Percentiles rank a stretch among this genome's conserved stretches.
phyloP scores from a whole-genome alignment of 2,113 vertebrate genomes.

The Casuarius casuarius region DNA sequence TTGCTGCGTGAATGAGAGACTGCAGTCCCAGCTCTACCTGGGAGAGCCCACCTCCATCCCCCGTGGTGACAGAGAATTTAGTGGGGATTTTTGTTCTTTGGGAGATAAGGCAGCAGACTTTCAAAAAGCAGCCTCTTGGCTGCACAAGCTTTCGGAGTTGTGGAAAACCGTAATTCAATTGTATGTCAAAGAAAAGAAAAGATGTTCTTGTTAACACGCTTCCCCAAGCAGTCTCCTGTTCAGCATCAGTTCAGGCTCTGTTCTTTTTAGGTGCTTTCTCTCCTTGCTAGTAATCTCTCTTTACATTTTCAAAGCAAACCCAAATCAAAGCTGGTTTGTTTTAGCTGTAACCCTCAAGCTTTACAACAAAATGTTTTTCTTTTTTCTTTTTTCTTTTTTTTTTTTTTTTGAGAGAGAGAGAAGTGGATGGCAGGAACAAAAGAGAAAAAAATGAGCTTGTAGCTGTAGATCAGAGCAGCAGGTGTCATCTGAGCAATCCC shows the following conservation, averaged over 20 bases:
- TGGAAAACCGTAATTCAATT: neutral
- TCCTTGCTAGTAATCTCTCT: neutral
- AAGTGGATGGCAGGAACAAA: neutral
- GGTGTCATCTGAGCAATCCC: neutral
- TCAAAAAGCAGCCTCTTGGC: neutral
- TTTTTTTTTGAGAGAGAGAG: neutral
- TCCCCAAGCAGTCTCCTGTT: neutral
- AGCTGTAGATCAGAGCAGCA: neutral
- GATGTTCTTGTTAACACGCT: neutral
- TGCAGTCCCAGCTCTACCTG: neutral
- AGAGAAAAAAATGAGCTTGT: neutral
- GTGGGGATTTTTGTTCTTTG: neutral
- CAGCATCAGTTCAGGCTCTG: neutral
- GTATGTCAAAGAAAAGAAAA: neutral
- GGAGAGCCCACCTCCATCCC: neutral
- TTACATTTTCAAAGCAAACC: neutral
- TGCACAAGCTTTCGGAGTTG: neutral
- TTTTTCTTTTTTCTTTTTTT: neutral
- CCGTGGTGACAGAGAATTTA: neutral
- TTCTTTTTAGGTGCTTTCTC: neutral
- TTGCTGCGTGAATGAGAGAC: accelerated
- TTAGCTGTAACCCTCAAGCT: neutral
- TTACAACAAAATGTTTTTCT: neutral
- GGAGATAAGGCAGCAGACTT: neutral
- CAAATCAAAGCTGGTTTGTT: neutral